A percentile compares a stretch with the other conserved stretches of the same genome.
phyloP scores from a whole-genome alignment of 2,888 invertebrate species.

The Campoplex capitator region DNA sequence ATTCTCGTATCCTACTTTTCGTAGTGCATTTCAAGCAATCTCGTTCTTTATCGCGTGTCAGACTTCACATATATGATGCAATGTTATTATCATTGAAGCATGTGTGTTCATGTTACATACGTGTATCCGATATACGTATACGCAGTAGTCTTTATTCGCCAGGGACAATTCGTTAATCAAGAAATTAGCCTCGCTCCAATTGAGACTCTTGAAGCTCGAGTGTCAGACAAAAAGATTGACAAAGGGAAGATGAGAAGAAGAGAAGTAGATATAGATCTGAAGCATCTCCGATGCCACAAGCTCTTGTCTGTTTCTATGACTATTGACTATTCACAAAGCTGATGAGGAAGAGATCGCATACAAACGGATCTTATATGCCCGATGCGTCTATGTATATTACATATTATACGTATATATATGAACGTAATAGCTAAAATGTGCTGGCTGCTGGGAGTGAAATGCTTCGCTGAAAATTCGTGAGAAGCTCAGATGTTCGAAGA shows the following conservation, averaged over 20 bases:
- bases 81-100: constrained; percentile 3
- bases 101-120: background rate
- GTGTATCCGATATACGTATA: background rate
- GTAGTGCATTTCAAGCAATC: constrained; percentile 4
- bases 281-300: constrained; percentile 23
- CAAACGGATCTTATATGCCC: background rate
- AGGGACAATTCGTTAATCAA: constrained; percentile 62
- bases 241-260: constrained; percentile 10
- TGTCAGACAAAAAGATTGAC: background rate
- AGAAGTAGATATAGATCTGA: background rate
- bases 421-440: background rate
- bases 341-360: constrained; percentile 38
- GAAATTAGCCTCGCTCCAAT: constrained; percentile 65
- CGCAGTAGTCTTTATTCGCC: constrained; percentile 42
- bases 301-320: constrained; percentile 20
- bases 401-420: background rate
- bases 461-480: constrained; percentile 25
- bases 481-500: constrained; percentile 53
- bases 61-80: constrained; percentile 44
- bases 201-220: constrained; percentile 47
- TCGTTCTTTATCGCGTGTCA: constrained; percentile 22
- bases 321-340: constrained; percentile 17
- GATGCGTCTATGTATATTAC: background rate
- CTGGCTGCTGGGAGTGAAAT: background rate
- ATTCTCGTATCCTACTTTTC: constrained; percentile 7